Percentiles rank a stretch among this genome's conserved stretches.
These are phyloP conservation scores for Vidua macroura DNA, from an alignment of 2,113 vertebrate genomes.

Conservation along the genomic window DNA sequence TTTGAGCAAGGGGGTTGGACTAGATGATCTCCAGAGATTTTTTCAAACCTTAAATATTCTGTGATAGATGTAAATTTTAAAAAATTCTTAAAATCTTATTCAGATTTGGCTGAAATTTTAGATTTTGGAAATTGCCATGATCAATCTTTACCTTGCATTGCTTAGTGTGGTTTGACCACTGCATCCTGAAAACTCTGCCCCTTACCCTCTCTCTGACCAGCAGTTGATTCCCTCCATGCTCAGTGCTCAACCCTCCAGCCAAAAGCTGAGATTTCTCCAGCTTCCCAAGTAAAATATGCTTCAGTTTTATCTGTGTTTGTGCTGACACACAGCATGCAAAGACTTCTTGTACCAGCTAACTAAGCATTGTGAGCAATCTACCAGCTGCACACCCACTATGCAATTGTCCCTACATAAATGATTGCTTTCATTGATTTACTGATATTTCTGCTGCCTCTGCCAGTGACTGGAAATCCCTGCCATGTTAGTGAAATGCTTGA, in stretches of 20 bases:
- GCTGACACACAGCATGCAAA: neutral
- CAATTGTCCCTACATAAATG: neutral
- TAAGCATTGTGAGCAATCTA: neutral
- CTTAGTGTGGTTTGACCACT: neutral
- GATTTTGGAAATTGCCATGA: neutral
- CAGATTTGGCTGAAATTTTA: neutral
- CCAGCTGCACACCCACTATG: neutral
- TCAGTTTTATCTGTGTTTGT: neutral
- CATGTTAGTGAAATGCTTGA: neutral
- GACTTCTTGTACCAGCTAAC: neutral
- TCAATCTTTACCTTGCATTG: neutral
- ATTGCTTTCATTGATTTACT: neutral
- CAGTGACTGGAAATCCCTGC: neutral
- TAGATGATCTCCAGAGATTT: neutral
- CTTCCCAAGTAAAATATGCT: neutral
- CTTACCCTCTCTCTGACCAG: neutral
- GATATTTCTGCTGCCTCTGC: neutral
- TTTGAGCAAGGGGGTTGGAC: neutral
- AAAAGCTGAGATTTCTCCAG: neutral
- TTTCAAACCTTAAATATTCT: neutral
- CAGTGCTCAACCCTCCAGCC: neutral
- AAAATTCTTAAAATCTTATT: neutral
- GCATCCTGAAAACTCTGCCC: neutral
- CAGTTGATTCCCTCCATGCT: neutral
- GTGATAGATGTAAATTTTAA: neutral